Base-by-base conservation (phyloP, 1,140 invertebrate genomes). In the Diploscapter pachys region DNA sequence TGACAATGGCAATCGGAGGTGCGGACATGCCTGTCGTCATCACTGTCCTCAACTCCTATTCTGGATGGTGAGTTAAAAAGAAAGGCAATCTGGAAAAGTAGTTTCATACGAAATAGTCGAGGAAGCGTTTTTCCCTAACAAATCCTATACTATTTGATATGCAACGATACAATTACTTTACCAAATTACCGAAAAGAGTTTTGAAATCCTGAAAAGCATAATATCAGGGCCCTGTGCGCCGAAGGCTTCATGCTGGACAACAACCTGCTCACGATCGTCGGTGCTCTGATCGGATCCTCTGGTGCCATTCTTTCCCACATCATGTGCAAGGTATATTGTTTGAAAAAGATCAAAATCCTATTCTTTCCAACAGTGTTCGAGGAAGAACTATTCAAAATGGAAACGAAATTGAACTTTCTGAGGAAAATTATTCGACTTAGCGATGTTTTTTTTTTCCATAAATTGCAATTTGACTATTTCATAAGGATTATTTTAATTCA, bases 231-330 rank as follows among this genome's bases (percentile, higher is more conserved):
- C 13, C 87, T 94, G 63, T 90, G 90, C 87, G 93, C 93, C 56
- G 93, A 95, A 88, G 93, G 93, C 61, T 94, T 95, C 86, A 94
- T 95, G 93, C 87, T 95, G 57, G 93, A 95, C 86, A 95, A 95
- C 86, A 93, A 92, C 79, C 86, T 95, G 54, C 93, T 95, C 92
- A 95, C 93, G 4, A 91, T 94, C 80, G 92, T 95, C 50, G 93
- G 93, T 54, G 92, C 93, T 9, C 87, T 95, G 74, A 95, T 95
- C 86, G 93, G 93, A 64, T 93, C 92, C 54, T 93, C 92, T 78
- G 93, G 93, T 84, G 93, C 93, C 67, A 95, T 95, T 86, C 89
- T 95, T 3, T 94, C 93, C 0, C 94, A 95, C 87, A 95, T 95
- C 80, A 95, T 95, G 93, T 95, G 93, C 89, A 93, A 93, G 88